phyloP scores from a whole-genome alignment of 2,888 invertebrate species.

The Lepas anatifera region DNA sequence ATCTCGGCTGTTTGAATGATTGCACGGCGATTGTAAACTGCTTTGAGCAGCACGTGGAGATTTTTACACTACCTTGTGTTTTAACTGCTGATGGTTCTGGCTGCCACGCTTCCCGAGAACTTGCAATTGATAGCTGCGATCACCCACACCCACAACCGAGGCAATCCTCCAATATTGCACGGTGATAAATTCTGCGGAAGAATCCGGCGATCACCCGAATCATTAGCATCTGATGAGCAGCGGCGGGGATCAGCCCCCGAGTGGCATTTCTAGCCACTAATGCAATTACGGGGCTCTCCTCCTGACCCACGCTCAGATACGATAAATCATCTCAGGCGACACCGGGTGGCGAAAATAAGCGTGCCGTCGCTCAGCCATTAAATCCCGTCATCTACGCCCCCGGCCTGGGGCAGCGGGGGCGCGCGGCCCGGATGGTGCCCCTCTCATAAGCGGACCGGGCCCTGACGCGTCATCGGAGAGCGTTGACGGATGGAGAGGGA shows the following conservation, averaged over 20 bases:
- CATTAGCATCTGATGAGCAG: neutral
- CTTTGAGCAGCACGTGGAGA: no score
- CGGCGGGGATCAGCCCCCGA: neutral
- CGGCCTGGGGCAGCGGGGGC: neutral
- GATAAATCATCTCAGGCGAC: neutral
- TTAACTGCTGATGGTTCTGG: no score
- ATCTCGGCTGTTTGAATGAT: no score
- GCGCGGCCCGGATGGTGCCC: neutral
- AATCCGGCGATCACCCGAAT: no score
- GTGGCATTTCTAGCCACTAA: neutral
- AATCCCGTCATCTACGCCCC: neutral
- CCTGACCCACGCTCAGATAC: neutral
- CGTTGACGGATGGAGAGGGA: no score
- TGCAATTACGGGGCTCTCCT: neutral
- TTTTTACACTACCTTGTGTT: no score
- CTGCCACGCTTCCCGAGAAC: no score
- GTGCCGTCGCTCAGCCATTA: neutral
- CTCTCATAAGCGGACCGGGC: neutral
- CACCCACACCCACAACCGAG: no score
- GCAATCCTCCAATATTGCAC: no score
- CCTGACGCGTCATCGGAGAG: neutral
- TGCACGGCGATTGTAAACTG: no score
- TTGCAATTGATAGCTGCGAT: no score
- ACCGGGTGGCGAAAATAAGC: neutral
- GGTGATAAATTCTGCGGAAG: no score